Percentiles rank a stretch among this genome's conserved stretches.
These are phyloP conservation scores for Bombus picipes DNA, from an alignment of 1,140 invertebrate genomes.

Conservation along the genomic window DNA sequence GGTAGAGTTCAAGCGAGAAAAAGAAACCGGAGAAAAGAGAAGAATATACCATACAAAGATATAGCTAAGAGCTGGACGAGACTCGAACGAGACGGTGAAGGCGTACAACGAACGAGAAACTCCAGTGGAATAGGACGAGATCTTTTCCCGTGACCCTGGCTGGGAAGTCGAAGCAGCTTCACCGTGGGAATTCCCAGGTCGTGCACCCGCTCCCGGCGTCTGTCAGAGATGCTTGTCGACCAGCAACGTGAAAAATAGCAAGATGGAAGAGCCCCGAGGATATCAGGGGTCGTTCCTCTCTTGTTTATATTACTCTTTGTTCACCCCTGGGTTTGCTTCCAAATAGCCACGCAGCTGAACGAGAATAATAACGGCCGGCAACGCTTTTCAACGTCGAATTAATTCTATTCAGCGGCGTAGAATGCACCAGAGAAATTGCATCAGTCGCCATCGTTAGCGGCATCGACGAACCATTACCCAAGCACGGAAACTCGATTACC, in stretches of 20 bases:
- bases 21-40: too few relatives aligned
- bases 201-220: background rate
- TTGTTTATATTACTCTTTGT: background rate
- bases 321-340: background rate
- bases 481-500: conserved; percentile 52
- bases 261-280: background rate
- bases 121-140: background rate
- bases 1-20: background rate
- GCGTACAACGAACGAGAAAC: conserved; percentile 20
- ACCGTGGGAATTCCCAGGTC: conserved; percentile 5
- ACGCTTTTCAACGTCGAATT: conserved; percentile 30
- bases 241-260: background rate
- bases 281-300: background rate
- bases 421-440: conserved; percentile 33
- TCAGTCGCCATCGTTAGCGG: conserved; percentile 24
- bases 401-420: conserved; percentile 24
- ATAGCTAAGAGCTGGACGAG: background rate
- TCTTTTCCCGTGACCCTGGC: conserved; percentile 16
- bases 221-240: background rate
- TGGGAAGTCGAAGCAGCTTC: conserved; percentile 1
- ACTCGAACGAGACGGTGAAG: background rate
- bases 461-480: conserved; percentile 51
- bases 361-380: background rate
- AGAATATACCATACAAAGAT: too few relatives aligned
- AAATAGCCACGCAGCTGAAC: background rate